Evolutionary conservation across 2,888 invertebrate species (phyloP), one percentile per base, ranked within the genome.

Genomic region (Scaptomyza flava): DNA sequence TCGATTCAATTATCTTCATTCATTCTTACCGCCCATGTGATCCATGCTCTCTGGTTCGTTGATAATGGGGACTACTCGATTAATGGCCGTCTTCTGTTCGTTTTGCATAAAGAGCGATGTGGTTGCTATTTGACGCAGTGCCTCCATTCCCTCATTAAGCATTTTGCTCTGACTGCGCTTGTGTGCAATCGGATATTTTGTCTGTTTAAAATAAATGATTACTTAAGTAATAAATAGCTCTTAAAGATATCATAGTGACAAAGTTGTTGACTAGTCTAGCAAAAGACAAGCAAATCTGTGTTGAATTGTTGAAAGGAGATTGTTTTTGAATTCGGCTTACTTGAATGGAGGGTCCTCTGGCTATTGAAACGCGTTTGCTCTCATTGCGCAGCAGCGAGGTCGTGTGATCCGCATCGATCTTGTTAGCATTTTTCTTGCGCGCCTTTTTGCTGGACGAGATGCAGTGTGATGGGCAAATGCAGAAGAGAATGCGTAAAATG

Each of bases 391-490:
- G 81, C 80, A 92, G 80, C 58, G 92, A 92, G 46, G 92, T 92
- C 20, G 92, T 92, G 71, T 92, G 92, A 78, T 92, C 92, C 45
- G 92, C 92, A 87, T 92, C 92, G 59, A 91, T 89, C 74, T 92
- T 92, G 64, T 91, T 91, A 57, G 89, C 90, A 75, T 92, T 91
- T 92, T 93, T 93, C 82, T 93, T 93, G 50, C 93, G 93, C 87
- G 94, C 93, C 93, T 94, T 94, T 92, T 94, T 94, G 84, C 94
- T 93, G 87, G 94, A 94, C 70, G 93, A 92, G 89, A 95, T 94
- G 93, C 96, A 96, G 89, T 95, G 95, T 89, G 95, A 95, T 81
- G 96, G 95, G 92, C 96, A 96, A 91, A 96, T 95, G 93, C 97
- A 97, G 92, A 97, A 94, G 90, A 96, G 93, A 89, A 97, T 96